Conservation (phyloP, 2,113 vertebrate genomes). For the Peromyscus polionotus region DNA sequence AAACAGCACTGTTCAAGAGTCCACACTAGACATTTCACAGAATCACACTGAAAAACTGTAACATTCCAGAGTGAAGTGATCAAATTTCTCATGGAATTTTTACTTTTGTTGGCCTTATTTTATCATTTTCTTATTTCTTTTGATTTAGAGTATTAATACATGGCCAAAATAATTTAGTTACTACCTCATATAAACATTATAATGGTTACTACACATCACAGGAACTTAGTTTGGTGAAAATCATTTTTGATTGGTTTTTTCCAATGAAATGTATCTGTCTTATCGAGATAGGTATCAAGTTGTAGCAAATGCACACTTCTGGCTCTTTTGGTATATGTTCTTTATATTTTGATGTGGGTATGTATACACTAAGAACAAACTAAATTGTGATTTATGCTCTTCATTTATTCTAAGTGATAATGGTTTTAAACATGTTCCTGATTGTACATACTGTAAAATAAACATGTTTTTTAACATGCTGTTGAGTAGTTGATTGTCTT, state of each 20-base stretch:
- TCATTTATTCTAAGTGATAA: constrained; percentile 88
- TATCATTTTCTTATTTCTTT: constrained; percentile 84
- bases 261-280: constrained; percentile 82
- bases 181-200: constrained; percentile 91
- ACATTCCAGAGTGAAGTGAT: constrained; percentile 86
- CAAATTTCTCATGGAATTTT: constrained; percentile 82
- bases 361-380: constrained; percentile 88
- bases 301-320: constrained; percentile 86
- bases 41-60: constrained; percentile 81
- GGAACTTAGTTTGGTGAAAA: constrained; percentile 86
- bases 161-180: constrained; percentile 92
- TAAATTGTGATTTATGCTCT: constrained; percentile 89
- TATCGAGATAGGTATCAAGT: constrained; percentile 87
- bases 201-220: constrained; percentile 87
- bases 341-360: constrained; percentile 89
- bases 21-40: constrained; percentile 80
- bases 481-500: constrained; percentile 86
- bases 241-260: constrained; percentile 86
- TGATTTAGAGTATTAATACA: constrained; percentile 87
- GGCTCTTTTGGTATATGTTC: constrained; percentile 87
- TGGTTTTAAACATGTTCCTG: constrained; percentile 89
- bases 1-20: constrained; percentile 76
- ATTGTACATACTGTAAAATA: constrained; percentile 94
- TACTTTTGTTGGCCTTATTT: constrained; percentile 86
- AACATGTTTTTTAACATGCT: constrained; percentile 90